Conservation (phyloP, 2,888 invertebrate genomes). For the Pammene aurita region DNA sequence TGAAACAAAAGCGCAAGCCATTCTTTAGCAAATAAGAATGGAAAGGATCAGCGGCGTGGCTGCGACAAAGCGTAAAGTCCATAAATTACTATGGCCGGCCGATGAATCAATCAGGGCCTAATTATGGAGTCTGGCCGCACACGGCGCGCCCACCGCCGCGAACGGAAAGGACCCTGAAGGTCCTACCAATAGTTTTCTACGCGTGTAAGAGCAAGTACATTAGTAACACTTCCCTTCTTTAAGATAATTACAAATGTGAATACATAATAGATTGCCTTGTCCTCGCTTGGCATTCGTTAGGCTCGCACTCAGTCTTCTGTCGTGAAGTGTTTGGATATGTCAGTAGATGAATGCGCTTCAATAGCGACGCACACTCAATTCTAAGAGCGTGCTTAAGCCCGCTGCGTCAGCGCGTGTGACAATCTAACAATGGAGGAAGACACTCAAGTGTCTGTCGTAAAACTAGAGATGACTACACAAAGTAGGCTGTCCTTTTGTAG, state of each 20-base stretch:
- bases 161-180: slow-evolving; percentile 13
- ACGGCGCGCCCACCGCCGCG: slow-evolving; percentile 57
- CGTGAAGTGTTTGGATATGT: slow-evolving; percentile 48
- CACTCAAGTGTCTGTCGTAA: slow-evolving; percentile 77
- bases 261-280: slow-evolving; percentile 40
- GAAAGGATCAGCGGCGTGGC: slow-evolving; percentile 53
- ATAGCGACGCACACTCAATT: slow-evolving; percentile 54
- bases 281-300: slow-evolving; percentile 40
- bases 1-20: slow-evolving; percentile 63
- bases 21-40: slow-evolving; percentile 63
- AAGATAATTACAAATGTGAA: slow-evolving; percentile 40
- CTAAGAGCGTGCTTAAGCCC: slow-evolving; percentile 53
- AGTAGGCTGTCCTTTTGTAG: slow-evolving; percentile 72
- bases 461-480: slow-evolving; percentile 70
- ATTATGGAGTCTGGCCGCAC: slow-evolving; percentile 73
- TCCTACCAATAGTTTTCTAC: slow-evolving; percentile 30
- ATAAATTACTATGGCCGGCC: slow-evolving; percentile 73
- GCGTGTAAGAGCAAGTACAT: slow-evolving; percentile 25
- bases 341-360: slow-evolving; percentile 54
- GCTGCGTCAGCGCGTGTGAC: slow-evolving; percentile 56
- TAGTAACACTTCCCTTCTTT: slow-evolving; percentile 40
- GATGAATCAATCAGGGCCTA: slow-evolving; percentile 79
- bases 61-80: slow-evolving; percentile 67
- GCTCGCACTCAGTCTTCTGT: slow-evolving; percentile 36
- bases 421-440: slow-evolving; percentile 70